phyloP scores from a whole-genome alignment of 2,888 invertebrate genomes.

The Callimorpha dominula region DNA sequence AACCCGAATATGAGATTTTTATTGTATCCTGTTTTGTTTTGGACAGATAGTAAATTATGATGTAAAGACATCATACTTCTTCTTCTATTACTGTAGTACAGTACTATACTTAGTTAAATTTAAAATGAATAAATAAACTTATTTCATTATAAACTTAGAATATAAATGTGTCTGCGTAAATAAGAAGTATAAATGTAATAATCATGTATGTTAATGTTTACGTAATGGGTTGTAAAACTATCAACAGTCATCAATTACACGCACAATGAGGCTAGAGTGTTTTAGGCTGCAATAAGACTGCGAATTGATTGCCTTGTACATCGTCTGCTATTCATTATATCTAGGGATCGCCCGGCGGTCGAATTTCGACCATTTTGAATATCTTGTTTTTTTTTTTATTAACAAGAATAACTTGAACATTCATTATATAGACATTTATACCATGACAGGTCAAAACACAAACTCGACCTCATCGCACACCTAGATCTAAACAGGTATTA shows the following conservation, averaged over 20 bases:
- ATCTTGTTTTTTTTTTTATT: too few relatives aligned
- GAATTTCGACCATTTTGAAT: too few relatives aligned
- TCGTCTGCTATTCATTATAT: not conserved
- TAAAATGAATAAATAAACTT: not conserved
- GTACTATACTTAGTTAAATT: not conserved
- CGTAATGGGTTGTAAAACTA: not conserved
- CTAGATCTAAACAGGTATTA: too few relatives aligned
- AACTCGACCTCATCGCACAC: too few relatives aligned
- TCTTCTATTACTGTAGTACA: not conserved
- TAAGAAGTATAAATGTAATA: not conserved
- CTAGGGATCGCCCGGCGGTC: too few relatives aligned
- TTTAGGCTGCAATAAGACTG: not conserved
- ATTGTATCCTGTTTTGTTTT: constrained; percentile 27
- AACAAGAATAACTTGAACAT: too few relatives aligned
- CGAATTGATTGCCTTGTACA: not conserved
- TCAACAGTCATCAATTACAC: not conserved
- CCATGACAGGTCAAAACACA: too few relatives aligned
- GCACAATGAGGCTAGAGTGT: not conserved
- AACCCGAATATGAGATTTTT: constrained; percentile 38
- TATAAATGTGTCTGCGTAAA: not conserved
- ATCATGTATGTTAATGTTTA: not conserved
- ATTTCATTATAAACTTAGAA: not conserved
- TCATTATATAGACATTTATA: too few relatives aligned
- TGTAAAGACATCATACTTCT: constrained; percentile 5
- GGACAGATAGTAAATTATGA: constrained; percentile 18